These are phyloP conservation scores for Drosophila histrio DNA, from an alignment of 2,888 invertebrate genomes.

Conservation along the genomic window DNA sequence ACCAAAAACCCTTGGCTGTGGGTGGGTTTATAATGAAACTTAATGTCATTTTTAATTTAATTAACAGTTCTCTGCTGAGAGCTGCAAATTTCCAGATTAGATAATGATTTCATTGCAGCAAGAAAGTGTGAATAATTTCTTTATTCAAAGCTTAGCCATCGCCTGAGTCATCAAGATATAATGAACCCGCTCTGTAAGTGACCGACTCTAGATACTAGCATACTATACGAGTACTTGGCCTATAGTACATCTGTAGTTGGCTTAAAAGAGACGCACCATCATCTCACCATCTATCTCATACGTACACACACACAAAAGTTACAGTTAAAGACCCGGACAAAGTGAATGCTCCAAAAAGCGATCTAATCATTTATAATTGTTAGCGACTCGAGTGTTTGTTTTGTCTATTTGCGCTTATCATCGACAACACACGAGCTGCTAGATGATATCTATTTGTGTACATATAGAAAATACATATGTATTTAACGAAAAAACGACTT, in stretches of 20 bases:
- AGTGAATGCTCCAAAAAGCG: slow-evolving; percentile 78
- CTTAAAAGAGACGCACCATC: slow-evolving; percentile 34
- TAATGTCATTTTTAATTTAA: slow-evolving; percentile 1
- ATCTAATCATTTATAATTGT: slow-evolving; percentile 79
- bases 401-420: slow-evolving; percentile 78
- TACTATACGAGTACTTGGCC: not conserved
- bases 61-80: not conserved
- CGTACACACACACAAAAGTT: slow-evolving; percentile 48
- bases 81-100: slow-evolving; percentile 42
- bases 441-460: slow-evolving; percentile 48
- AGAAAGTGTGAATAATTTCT: slow-evolving; percentile 69
- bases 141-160: slow-evolving; percentile 36
- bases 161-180: slow-evolving; percentile 62
- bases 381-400: slow-evolving; percentile 74
- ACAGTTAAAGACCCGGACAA: slow-evolving; percentile 72
- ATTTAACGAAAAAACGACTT: slow-evolving; percentile 6
- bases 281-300: slow-evolving; percentile 44
- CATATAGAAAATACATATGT: slow-evolving; percentile 38
- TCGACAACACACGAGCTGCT: slow-evolving; percentile 58
- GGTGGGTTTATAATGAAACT: slow-evolving; percentile 55
- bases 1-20: slow-evolving; percentile 53
- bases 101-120: slow-evolving; percentile 30
- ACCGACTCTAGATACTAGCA: slow-evolving; percentile 13
- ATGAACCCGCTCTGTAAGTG: slow-evolving; percentile 38
- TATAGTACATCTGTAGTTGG: not conserved